Conservation (phyloP, 1,140 invertebrate genomes). For the Apis laboriosa region DNA sequence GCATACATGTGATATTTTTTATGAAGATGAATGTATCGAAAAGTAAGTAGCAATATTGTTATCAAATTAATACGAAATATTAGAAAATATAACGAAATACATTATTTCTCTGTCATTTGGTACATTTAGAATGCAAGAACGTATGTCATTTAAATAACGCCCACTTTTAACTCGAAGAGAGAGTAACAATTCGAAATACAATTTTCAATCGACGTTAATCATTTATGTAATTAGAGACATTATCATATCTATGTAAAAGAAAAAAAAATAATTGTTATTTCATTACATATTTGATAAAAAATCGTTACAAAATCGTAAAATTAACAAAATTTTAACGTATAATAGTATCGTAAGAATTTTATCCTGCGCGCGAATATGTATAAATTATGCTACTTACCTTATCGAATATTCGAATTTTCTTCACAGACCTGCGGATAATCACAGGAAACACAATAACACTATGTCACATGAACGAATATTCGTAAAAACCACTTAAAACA, state of each 20-base stretch:
- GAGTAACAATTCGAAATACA: slow-evolving; percentile 33
- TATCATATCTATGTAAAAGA: neutral
- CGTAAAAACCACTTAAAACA: slow-evolving; percentile 54
- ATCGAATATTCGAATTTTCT: slow-evolving; percentile 29
- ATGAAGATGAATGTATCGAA: neutral
- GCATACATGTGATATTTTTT: slow-evolving; percentile 9
- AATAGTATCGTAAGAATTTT: slow-evolving; percentile 43
- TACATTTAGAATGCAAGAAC: slow-evolving; percentile 27
- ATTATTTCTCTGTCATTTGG: slow-evolving; percentile 33
- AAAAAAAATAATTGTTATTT: neutral
- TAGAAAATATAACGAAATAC: neutral
- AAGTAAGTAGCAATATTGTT: slow-evolving; percentile 16
- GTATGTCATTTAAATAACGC: slow-evolving; percentile 63
- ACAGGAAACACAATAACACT: slow-evolving; percentile 45
- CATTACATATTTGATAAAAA: too few relatives aligned
- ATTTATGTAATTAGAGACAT: neutral
- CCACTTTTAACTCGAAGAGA: slow-evolving; percentile 43
- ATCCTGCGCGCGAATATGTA: slow-evolving; percentile 48
- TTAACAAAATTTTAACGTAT: slow-evolving; percentile 23
- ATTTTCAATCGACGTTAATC: slow-evolving; percentile 1
- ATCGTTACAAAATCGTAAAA: neutral
- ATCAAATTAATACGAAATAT: neutral
- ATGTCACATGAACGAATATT: slow-evolving; percentile 61
- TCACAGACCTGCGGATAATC: slow-evolving; percentile 30
- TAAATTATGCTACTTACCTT: slow-evolving; percentile 35